phyloP scores from a whole-genome alignment of 1,140 invertebrate genomes.

The Bombus superbus region DNA sequence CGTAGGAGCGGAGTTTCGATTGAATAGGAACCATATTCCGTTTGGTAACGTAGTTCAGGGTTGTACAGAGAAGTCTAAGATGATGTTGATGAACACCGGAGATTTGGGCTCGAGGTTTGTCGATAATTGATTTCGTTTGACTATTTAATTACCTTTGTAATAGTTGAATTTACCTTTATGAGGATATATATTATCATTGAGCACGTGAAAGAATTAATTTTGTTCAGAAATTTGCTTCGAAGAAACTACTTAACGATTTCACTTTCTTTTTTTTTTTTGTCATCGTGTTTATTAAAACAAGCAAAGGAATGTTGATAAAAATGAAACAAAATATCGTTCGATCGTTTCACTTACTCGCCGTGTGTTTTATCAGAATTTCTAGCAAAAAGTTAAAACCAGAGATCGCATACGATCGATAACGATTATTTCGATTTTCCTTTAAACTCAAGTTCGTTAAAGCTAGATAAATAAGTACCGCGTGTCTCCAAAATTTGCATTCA shows the following conservation, averaged over 20 bases:
- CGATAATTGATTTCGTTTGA: neutral
- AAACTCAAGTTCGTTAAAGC: neutral
- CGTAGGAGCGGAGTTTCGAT: constrained; percentile 72
- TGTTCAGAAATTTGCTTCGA: no score
- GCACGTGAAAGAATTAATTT: no score
- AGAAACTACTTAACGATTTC: no score
- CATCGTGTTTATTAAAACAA: no score
- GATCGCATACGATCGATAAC: neutral
- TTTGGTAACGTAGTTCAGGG: constrained; percentile 76
- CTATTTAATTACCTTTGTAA: no score
- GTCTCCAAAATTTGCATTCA: neutral
- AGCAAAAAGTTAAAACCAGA: neutral
- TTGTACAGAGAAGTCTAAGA: constrained; percentile 60
- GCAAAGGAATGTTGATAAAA: no score
- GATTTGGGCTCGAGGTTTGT: constrained; percentile 78
- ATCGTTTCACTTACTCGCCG: no score
- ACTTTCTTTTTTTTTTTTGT: no score
- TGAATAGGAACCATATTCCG: constrained; percentile 71
- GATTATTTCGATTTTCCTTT: neutral
- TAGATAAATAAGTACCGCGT: neutral
- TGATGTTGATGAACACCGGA: constrained; percentile 77
- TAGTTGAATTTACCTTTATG: no score
- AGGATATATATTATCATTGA: no score
- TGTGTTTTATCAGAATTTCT: neutral
- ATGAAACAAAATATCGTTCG: no score